Percentiles rank a stretch among this genome's conserved stretches.
Evolutionary conservation across 2,797 vertebrate species (phyloP).

Genomic region (Octomys mimax): DNA sequence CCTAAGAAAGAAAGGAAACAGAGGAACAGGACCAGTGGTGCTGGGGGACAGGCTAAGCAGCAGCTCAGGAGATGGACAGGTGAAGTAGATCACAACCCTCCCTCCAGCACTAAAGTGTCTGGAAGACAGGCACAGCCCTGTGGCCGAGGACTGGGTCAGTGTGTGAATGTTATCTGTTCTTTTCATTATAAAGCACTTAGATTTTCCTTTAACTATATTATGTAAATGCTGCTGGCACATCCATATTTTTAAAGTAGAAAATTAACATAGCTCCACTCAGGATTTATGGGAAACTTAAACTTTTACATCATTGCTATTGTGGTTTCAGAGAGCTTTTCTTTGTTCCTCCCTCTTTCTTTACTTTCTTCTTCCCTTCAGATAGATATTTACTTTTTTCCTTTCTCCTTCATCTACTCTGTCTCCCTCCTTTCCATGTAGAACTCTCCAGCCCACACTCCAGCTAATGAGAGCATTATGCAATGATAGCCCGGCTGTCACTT

Average conservation of each 20-base stretch:
- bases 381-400: not conserved
- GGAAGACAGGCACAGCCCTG: not conserved
- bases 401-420: not conserved
- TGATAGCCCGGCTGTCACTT: constrained; percentile 23
- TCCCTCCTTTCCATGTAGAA: not conserved
- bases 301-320: not conserved
- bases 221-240: not conserved
- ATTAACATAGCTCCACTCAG: not conserved
- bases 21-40: not conserved
- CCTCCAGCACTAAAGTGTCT: not conserved
- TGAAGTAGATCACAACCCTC: not conserved
- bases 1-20: not conserved
- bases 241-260: not conserved
- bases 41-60: no score
- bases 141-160: not conserved
- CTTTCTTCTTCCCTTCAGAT: not conserved
- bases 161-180: not conserved
- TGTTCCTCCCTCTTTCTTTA: not conserved
- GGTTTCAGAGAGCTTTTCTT: not conserved
- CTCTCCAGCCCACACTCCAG: not conserved
- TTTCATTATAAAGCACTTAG: not conserved
- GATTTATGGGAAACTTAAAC: not conserved
- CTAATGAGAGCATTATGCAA: not conserved
- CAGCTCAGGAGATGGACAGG: not conserved
- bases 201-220: not conserved